Base-by-base conservation (phyloP, 2,797 vertebrate genomes). In the Perodicticus potto region DNA sequence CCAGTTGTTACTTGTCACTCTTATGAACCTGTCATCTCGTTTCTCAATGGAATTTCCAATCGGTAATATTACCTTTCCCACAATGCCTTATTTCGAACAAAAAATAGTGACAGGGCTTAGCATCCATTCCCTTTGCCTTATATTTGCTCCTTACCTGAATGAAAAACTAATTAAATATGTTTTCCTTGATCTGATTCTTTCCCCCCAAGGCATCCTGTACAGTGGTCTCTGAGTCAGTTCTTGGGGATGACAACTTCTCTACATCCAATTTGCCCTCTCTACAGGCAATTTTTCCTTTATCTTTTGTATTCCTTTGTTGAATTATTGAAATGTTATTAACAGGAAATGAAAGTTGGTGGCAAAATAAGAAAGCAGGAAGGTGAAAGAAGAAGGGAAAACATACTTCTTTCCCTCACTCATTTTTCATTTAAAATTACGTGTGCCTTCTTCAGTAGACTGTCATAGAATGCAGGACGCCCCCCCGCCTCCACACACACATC, bases 121-220 rank as follows among this genome's bases (percentile, higher is more conserved):
- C 59, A 32, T 85, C 20, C 49, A 45, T 93, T 74, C 37, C 55
- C 11, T 93, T 57, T 65, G 59, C 12, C 82, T 69, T 76, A 32
- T 25, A 57, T 87, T 43, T 20, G 63, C 7, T 12, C 7, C 23
- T 40, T 2, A 13, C 23, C 63, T 84, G 91, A 91, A 95, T 83
- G 57, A 86, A 96, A 97, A 63, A 20, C 16, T 74, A 63, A 95
- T 73, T 76, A 95, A 84, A 12, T 13, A 1, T 53, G 87, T 92
- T 77, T 77, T 23, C 12, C 53, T 82, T 32, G 43, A 63, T 76
- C 65, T 59, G 43, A 32, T 32, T 19, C 23, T 83, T 49, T 57
- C 13, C 22, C 5, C 10, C 10, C 5, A 29, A 14, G 70, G 5
- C 32, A 34, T 73, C 53, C 32, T 49, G 11, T 57, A 78, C 93